Evolutionary conservation across 1,140 invertebrate species (phyloP).

Genomic region (Musca domestica): DNA sequence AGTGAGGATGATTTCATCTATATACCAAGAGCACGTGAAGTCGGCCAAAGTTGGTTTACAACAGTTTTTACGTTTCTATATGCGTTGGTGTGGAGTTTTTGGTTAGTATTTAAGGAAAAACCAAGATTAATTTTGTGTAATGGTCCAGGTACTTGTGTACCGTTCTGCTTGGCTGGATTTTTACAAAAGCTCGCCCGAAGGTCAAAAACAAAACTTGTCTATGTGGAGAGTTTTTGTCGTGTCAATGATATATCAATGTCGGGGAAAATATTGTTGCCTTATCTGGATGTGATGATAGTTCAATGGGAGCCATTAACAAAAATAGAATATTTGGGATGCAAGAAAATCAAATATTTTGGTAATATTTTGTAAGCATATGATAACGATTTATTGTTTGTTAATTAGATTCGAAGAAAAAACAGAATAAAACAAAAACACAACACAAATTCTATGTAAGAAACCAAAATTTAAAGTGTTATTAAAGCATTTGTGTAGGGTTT

Average conservation of each 20-base stretch:
- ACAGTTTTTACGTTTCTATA: constrained; percentile 75
- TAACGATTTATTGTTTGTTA: too few relatives aligned
- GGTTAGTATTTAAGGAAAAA: constrained; percentile 66
- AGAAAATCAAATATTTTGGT: constrained; percentile 64
- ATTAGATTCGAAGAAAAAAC: too few relatives aligned
- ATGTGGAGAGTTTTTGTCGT: constrained; percentile 92
- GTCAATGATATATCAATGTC: constrained; percentile 85
- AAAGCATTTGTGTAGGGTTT: not conserved
- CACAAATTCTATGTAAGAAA: constrained; percentile 15
- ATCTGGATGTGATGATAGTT: constrained; percentile 84
- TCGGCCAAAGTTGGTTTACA: constrained; percentile 81
- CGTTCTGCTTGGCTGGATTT: constrained; percentile 74
- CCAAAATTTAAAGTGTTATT: not conserved
- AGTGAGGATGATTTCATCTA: constrained; percentile 37
- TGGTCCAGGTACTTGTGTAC: constrained; percentile 94
- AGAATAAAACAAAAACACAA: constrained; percentile 6
- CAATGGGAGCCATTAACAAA: constrained; percentile 78
- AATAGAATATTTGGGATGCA: constrained; percentile 54
- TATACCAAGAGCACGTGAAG: constrained; percentile 82
- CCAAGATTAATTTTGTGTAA: constrained; percentile 86
- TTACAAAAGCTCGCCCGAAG: constrained; percentile 66
- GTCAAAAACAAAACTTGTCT: constrained; percentile 74
- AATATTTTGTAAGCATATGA: constrained; percentile 52
- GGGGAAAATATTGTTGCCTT: constrained; percentile 80
- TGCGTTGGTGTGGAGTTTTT: constrained; percentile 67